phyloP scores from a whole-genome alignment of 2,113 vertebrate species.

The Rhabdornis inornatus region DNA sequence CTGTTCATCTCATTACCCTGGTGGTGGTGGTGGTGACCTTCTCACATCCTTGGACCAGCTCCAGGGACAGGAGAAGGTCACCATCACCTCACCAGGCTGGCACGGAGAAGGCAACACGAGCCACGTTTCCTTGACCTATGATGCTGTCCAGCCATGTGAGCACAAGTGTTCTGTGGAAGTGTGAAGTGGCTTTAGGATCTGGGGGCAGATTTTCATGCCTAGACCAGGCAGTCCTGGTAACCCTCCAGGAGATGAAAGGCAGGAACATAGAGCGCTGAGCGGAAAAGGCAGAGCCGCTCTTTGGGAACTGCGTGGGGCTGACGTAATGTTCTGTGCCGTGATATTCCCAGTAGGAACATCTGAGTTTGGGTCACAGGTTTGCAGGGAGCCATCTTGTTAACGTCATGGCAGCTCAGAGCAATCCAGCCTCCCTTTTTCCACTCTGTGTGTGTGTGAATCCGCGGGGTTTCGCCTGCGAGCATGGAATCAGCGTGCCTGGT shows the following conservation, averaged over 20 bases:
- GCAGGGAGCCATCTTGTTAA: slow-evolving; percentile 1
- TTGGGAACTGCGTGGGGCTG: background rate
- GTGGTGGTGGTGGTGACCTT: background rate
- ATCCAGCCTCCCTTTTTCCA: background rate
- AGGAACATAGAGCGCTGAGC: background rate
- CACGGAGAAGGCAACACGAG: background rate
- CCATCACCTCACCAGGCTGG: background rate
- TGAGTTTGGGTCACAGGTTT: slow-evolving; percentile 19
- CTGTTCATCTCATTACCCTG: background rate
- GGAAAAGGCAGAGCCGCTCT: slow-evolving; percentile 23
- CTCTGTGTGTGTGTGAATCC: background rate
- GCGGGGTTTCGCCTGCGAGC: background rate
- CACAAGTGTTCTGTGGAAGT: background rate
- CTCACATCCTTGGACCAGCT: background rate
- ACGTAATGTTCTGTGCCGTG: background rate
- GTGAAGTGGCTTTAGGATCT: background rate
- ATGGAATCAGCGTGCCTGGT: rapidly evolving
- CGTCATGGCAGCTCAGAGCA: background rate
- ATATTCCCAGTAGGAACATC: slow-evolving; percentile 52
- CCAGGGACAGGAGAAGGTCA: background rate
- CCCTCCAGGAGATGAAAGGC: slow-evolving; percentile 31
- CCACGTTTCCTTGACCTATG: background rate
- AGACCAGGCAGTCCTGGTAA: slow-evolving; percentile 26
- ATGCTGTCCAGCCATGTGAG: background rate
- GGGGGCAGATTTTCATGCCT: background rate